Conservation (phyloP, 2,888 invertebrate species). For the Tyria jacobaeae region DNA sequence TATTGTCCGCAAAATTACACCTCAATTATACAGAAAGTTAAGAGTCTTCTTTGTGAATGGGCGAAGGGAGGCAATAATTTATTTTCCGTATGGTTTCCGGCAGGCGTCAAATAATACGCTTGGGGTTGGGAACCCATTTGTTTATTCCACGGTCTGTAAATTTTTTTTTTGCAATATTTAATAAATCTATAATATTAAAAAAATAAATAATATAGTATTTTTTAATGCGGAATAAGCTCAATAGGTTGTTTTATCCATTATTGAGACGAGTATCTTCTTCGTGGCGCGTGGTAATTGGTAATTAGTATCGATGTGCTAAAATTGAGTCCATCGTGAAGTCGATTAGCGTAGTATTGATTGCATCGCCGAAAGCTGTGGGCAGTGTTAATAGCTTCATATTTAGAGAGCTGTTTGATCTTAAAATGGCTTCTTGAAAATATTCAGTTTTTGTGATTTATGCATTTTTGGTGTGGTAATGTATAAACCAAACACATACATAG, state of each 20-base stretch:
- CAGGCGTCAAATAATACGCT: slow-evolving; percentile 63
- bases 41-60: slow-evolving; percentile 68
- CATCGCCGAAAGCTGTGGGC: slow-evolving; percentile 70
- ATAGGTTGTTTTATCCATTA: slow-evolving; percentile 23
- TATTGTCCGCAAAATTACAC: slow-evolving; percentile 76
- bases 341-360: slow-evolving; percentile 76
- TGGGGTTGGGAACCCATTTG: slow-evolving; percentile 59
- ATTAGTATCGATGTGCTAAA: slow-evolving; percentile 81
- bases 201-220: background rate
- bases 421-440: slow-evolving; percentile 72
- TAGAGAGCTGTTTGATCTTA: slow-evolving; percentile 73
- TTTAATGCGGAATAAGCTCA: background rate
- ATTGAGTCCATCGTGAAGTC: slow-evolving; percentile 68
- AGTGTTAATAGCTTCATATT: slow-evolving; percentile 75
- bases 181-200: background rate
- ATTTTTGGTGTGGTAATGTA: slow-evolving; percentile 75
- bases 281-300: slow-evolving; percentile 71
- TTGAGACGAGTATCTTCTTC: slow-evolving; percentile 61
- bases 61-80: slow-evolving; percentile 73
- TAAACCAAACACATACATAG: slow-evolving; percentile 62
- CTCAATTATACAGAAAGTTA: slow-evolving; percentile 75
- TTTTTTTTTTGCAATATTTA: background rate
- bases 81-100: slow-evolving; percentile 73
- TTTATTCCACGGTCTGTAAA: slow-evolving; percentile 32
- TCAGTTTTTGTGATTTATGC: slow-evolving; percentile 78